phyloP scores from a whole-genome alignment of 2,888 invertebrate species.

The Erebia epiphron region DNA sequence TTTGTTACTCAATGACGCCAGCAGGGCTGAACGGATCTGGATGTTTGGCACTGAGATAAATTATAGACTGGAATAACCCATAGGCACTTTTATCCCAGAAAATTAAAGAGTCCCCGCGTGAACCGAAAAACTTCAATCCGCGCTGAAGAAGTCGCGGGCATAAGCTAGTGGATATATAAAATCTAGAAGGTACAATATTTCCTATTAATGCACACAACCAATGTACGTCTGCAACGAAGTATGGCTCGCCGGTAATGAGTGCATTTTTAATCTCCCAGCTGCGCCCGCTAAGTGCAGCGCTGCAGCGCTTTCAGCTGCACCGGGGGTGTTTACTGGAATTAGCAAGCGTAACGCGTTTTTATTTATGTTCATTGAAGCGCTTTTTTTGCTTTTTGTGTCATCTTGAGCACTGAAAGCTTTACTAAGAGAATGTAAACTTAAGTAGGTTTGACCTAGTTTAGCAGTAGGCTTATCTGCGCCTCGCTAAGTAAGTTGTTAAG shows the following conservation, averaged over 20 bases:
- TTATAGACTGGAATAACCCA: no score
- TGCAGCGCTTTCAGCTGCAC: slow-evolving; percentile 34
- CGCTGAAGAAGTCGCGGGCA: no score
- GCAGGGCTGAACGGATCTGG: no score
- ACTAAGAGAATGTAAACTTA: not conserved
- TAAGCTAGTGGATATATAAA: not conserved
- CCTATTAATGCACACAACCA: not conserved
- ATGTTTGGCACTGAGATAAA: no score
- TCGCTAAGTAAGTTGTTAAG: not conserved
- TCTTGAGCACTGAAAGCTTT: not conserved
- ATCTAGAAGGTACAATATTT: not conserved
- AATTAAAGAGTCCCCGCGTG: no score
- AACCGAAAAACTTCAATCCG: no score
- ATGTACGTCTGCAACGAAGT: slow-evolving; percentile 5
- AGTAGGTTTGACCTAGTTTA: not conserved
- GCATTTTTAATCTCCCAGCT: slow-evolving; percentile 73
- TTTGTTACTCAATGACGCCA: no score
- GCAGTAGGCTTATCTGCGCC: not conserved
- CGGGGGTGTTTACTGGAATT: slow-evolving; percentile 27
- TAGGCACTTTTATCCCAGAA: no score
- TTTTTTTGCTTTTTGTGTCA: slow-evolving; percentile 18
- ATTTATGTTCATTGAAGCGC: slow-evolving; percentile 14
- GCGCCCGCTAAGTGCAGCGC: slow-evolving; percentile 68
- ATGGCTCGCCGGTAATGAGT: slow-evolving; percentile 41
- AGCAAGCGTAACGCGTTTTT: not conserved